Evolutionary conservation across 2,888 invertebrate species (phyloP), one percentile per base, ranked within the genome.

Genomic region (Elegia similella): DNA sequence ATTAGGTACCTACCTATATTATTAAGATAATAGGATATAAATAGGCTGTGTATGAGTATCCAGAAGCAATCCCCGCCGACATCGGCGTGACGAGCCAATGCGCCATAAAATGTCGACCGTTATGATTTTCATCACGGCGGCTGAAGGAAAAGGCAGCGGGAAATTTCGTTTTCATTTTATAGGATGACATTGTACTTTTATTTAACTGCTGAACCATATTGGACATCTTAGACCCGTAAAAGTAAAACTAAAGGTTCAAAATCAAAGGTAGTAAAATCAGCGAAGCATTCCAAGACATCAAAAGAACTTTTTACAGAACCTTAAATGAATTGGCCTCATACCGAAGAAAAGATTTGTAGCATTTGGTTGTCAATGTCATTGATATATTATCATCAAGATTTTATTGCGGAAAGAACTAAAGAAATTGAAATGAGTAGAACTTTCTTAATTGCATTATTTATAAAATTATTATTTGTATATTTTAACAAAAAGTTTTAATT

Each of bases 31-130:
- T 23, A 23, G n/a, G 38, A 38, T 38, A 38, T 38, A 10, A n/a
- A 38, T 8, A n/a, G 8, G 38, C n/a, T 38, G 38, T 48, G 12
- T 34, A 47, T 34, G 42, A 43, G 43, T 32, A 52, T 59, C 62
- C 56, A 66, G 60, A 63, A 62, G 65, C 68, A 69, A 67, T 68
- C 62, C 63, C 62, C 58, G 59, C 62, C 55, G 57, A 59, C 59
- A 62, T 61, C 58, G 59, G 47, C 56, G 56, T 65, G 63, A 66
- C 59, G 66, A 67, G 62, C 65, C 68, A 66, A 66, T 66, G 63
- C 62, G 64, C 68, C 64, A 68, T 71, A 71, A 73, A 73, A 67
- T 57, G 64, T 61, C 65, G 63, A 60, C 64, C 66, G 66, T 66
- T 68, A 68, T 69, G 67, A 67, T 65, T 66, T 69, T 59, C 65